Percentiles rank a stretch among this genome's conserved stretches.
Evolutionary conservation across 2,888 invertebrate species (phyloP).

Genomic region (Drosophila testacea): DNA sequence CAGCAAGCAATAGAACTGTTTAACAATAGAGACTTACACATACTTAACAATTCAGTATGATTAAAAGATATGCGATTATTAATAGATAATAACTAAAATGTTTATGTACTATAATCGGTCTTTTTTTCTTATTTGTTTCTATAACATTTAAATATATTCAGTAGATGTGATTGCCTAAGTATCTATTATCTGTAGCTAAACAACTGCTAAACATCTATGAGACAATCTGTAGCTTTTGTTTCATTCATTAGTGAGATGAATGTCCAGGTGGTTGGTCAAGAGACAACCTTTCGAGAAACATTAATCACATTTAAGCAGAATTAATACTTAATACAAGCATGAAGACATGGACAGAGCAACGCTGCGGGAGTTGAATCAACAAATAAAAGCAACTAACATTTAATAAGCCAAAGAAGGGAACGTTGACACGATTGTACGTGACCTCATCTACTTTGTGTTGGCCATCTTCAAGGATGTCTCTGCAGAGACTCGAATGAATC

Average conservation of each 20-base stretch:
- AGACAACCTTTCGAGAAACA: slow-evolving; percentile 44
- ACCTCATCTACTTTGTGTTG: slow-evolving; percentile 18
- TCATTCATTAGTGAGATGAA: slow-evolving; percentile 44
- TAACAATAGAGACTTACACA: not conserved
- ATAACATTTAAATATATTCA: not conserved
- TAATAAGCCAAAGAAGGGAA: slow-evolving; percentile 73
- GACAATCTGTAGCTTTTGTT: slow-evolving; percentile 11
- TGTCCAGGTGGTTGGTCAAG: slow-evolving; percentile 16
- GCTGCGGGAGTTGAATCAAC: slow-evolving; percentile 13
- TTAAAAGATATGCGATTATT: no score
- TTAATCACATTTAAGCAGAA: slow-evolving; percentile 74
- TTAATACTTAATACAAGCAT: slow-evolving; percentile 67
- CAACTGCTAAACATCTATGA: not conserved
- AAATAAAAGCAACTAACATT: slow-evolving; percentile 61
- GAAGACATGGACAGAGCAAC: not conserved
- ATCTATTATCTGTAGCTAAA: slow-evolving; percentile 11
- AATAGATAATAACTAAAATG: no score
- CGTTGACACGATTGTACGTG: slow-evolving; percentile 53
- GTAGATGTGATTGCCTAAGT: not conserved
- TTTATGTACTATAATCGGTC: no score
- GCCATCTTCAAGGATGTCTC: slow-evolving; percentile 21
- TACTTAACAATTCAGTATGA: not conserved
- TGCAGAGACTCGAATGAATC: slow-evolving; percentile 63
- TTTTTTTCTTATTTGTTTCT: no score
- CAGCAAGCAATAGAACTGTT: not conserved